Percentiles rank a stretch among this genome's conserved stretches.
phyloP scores from a whole-genome alignment of 2,888 invertebrate species.

The Nymphalis urticae region DNA sequence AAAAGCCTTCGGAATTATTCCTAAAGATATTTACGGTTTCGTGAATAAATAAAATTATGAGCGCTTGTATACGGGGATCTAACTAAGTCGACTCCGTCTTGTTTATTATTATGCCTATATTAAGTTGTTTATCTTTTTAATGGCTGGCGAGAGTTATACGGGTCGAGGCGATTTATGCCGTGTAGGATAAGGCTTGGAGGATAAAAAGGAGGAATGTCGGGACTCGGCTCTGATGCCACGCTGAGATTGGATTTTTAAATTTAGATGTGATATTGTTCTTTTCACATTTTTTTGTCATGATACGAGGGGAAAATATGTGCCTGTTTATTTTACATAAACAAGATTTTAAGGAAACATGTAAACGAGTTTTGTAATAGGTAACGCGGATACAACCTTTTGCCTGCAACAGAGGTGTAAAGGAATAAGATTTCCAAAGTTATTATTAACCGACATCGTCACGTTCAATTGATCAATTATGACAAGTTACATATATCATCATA shows the following conservation, averaged over 20 bases:
- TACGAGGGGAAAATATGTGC: constrained; percentile 19
- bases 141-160: constrained; percentile 76
- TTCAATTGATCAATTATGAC: background rate
- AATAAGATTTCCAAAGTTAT: background rate
- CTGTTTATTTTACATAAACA: constrained; percentile 23
- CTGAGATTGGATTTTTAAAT: constrained; percentile 78
- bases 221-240: constrained; percentile 63
- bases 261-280: constrained; percentile 72
- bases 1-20: constrained; percentile 80
- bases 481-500: background rate
- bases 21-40: constrained; percentile 80
- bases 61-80: constrained; percentile 66
- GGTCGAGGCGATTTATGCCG: constrained; percentile 74
- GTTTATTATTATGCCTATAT: constrained; percentile 81
- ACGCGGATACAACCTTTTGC: background rate
- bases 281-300: constrained; percentile 50
- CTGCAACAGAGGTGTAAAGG: background rate
- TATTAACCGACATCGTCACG: background rate
- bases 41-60: constrained; percentile 82
- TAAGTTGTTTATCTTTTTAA: constrained; percentile 82
- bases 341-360: constrained; percentile 5
- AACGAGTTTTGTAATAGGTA: constrained; percentile 4
- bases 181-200: constrained; percentile 67
- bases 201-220: constrained; percentile 71
- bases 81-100: constrained; percentile 68